Evolutionary conservation across 2,797 vertebrate species (phyloP), one percentile per base, ranked within the genome.

Genomic region (Hoplostethus mediterraneus): DNA sequence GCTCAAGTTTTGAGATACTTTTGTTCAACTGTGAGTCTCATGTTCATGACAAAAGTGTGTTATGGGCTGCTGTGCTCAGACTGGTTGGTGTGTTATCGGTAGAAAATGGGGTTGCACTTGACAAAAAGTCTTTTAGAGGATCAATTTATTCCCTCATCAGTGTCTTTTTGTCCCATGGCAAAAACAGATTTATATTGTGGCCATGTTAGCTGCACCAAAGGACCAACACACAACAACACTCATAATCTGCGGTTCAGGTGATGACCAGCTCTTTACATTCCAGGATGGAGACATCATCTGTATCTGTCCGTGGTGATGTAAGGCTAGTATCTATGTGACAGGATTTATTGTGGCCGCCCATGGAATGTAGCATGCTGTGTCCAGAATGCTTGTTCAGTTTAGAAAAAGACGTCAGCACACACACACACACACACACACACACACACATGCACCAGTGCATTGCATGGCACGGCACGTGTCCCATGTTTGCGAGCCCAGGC

Each of bases 291-390:
- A 45, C 70, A 44, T 78, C 71, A 70, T 31, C 38, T 14, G 44
- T 8, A 14, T 63, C 44, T 12, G 21, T 44, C 38, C 30, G 6
- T 63, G 64, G 5, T 82, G 81, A 80, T 14, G 45, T 64, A 28
- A 58, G 30, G 45, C 81, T 75, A 66, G 0, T 55, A 47, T 69
- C 52, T 65, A 52, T 36, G 12, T 59, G 51, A 42, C 17, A 36
- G 62, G 67, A 71, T 69, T 63, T 44, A n/a, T 67, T 54, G 59
- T 63, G 67, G 38, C 63, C 21, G 44, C 38, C 16, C 31, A 44
- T 54, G 71, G 79, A 89, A 85, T 85, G 79, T 86, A 78, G 55
- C 84, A 79, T 30, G 63, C 47, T 21, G 54, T 66, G 54, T 33
- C 14, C 68, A 82, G 54, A 81, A 63, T 67, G 59, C 42, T 59